Evolutionary conservation across 2,888 invertebrate species (phyloP).

Genomic region (Himalopsyche tibetana): DNA sequence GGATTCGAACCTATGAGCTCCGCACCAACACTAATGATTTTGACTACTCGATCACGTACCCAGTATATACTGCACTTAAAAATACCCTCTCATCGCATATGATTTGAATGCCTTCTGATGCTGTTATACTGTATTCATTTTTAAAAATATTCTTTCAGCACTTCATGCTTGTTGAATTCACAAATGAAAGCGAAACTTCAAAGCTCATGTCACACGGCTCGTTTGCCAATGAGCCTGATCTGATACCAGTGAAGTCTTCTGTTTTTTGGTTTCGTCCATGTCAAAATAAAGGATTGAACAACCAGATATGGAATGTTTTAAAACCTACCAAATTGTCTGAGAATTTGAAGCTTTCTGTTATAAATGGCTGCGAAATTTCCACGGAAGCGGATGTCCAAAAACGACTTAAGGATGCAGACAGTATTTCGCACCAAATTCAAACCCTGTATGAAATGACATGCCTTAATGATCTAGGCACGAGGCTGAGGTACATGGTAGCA

Average conservation of each 20-base stretch:
- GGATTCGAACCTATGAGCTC: too few relatives aligned
- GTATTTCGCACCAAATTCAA: conserved; percentile 83
- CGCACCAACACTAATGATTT: too few relatives aligned
- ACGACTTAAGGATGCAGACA: conserved; percentile 73
- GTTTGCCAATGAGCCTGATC: conserved; percentile 77
- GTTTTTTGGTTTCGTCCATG: conserved; percentile 85
- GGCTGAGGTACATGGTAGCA: conserved; percentile 87
- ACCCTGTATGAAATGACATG: conserved; percentile 79
- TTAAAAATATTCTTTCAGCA: conserved; percentile 74
- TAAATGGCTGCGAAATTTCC: conserved; percentile 74
- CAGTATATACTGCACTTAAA: too few relatives aligned
- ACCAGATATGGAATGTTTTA: conserved; percentile 65
- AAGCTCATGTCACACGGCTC: conserved; percentile 77
- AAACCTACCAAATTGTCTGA: conserved; percentile 50
- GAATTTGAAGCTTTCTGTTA: conserved; percentile 68
- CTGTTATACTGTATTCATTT: background rate
- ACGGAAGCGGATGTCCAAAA: conserved; percentile 73
- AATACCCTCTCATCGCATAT: too few relatives aligned
- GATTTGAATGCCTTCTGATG: too few relatives aligned
- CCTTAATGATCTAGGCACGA: conserved; percentile 84
- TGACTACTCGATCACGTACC: too few relatives aligned
- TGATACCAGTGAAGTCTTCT: conserved; percentile 82
- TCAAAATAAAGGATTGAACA: conserved; percentile 67
- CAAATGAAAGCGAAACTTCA: conserved; percentile 74
- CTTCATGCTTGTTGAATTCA: conserved; percentile 87